Evolutionary conservation across 2,797 vertebrate species (phyloP), one percentile per base, ranked within the genome.

Genomic region (Amblyraja radiata): DNA sequence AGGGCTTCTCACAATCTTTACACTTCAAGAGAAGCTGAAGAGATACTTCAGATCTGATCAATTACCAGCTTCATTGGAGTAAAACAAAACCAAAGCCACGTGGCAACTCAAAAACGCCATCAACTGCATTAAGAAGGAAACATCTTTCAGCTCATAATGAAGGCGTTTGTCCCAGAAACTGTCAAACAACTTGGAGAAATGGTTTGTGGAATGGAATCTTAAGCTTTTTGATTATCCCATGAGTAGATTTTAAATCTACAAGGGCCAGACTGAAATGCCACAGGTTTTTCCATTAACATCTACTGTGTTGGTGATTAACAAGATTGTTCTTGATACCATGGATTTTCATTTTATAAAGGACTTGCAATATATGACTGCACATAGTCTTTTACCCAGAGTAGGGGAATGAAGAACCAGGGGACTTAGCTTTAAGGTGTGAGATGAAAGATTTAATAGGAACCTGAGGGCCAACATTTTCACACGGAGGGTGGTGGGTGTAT

Each of bases 281-380:
- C 28, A 36, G n/a, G 7, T 14, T 1, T 68, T 63, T 65, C n/a
- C 21, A 18, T 32, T 68, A 32, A 32, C 18, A 32, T 18, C 16
- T 88, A 32, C 61, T 21, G 16, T n/a, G 13, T 63, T 68, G 36
- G 14, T 86, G 83, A 14, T 1, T 9, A 13, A 39, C 28, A 88
- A 7, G 6, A 36, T 36, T 88, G 61, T n/a, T 8, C 84, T 68
- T 21, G 61, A 32, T 14, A 36, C 13, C 61, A 10, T 88, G 14
- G n/a, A 88, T 68, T 36, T 88, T 61, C 28, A 65, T 36, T n/a
- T n/a, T 61, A 86, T n/a, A 86, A 86, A n/a, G 83, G 83, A 28
- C 58, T 86, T n/a, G 58, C 54, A 32, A 0, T 14, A 0, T 78
- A 32, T n/a, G 8, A 65, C 7, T 8, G 63, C 13, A 65, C 13